Base-by-base conservation (phyloP, 2,888 invertebrate species). In the Polietes domitor region DNA sequence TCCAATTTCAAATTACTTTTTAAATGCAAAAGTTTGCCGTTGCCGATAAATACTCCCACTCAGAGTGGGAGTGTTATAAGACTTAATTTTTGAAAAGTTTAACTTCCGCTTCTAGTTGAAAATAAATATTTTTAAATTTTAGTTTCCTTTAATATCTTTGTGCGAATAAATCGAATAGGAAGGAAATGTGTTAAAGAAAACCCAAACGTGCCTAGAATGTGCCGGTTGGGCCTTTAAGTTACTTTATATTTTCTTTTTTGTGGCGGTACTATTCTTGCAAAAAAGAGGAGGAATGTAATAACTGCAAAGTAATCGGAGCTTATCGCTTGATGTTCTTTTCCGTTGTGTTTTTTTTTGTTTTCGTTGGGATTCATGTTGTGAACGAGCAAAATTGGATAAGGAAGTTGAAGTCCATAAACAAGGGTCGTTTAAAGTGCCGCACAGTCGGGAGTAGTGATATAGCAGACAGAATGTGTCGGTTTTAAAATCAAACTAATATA, bases 331-430 rank as follows among this genome's bases (percentile, higher is more conserved):
- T 68, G 43, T 43, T 68, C 1, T 15, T 68, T 43, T 41, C 26
- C 19, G 17, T n/a, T n/a, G 6, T 32, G 7, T 9, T 32, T 0
- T 7, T 50, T 50, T n/a, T 50, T 50, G 4, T 58, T 58, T 58
- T 19, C 4, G 26, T 10, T 24, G 58, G 26, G 10, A 2, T 65
- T 41, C 41, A 21, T 65, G 10, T 28, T 21, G 10, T 37, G 12
- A 43, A n/a, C 12, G 68, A 24, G 43, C 6, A 24, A 43, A 41
- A 43, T 68, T 68, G 43, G 15, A 68, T 43, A 12, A 71, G 75
- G 63, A 76, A 76, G 37, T 63, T 41, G 17, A 53, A 21, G 37
- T 5, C 55, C 68, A 41, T 76, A 76, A 76, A 65, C 24, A 76
- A 68, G 15, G 9, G 24, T 76, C 53, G 55, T 76, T 65, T 50